Conservation (phyloP, 2,113 vertebrate genomes). For the Stomatorhinus ivindoensis region DNA sequence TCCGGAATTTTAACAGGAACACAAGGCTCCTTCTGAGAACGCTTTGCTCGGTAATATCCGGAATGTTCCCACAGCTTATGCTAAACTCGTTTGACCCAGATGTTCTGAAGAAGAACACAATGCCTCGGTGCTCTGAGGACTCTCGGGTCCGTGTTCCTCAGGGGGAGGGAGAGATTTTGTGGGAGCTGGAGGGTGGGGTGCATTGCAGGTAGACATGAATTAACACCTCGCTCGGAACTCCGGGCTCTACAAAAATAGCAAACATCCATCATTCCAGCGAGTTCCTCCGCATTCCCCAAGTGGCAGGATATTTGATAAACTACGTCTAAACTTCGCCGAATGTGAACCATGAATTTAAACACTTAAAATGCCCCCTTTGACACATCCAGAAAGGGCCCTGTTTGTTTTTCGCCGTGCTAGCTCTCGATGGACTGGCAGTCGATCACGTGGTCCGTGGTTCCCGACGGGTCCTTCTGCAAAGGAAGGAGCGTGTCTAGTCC, state of each 20-base stretch:
- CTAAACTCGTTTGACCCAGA: conserved; percentile 46
- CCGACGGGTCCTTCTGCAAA: conserved; percentile 21
- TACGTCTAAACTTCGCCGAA: conserved; percentile 25
- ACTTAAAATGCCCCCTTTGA: conserved; percentile 2
- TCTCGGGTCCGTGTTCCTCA: not conserved
- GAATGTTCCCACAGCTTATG: not conserved
- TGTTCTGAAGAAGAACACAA: conserved; percentile 44
- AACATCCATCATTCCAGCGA: not conserved
- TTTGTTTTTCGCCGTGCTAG: conserved; percentile 16
- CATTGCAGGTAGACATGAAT: conserved; percentile 12
- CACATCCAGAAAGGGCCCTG: not conserved
- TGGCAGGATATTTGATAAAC: conserved; percentile 25
- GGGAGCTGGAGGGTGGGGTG: not conserved
- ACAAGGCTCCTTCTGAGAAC: not conserved
- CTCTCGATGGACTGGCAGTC: too few species aligned
- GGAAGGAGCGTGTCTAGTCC: conserved; percentile 27
- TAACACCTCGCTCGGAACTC: conserved; percentile 20
- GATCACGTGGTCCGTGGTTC: conserved; percentile 10
- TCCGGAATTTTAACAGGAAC: not conserved
- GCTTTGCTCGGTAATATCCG: not conserved
- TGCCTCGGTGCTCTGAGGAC: conserved; percentile 26
- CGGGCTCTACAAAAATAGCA: conserved; percentile 11
- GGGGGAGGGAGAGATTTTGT: not conserved
- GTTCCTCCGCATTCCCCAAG: not conserved
- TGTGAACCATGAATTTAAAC: conserved; percentile 28